Base-by-base conservation (phyloP, 2,888 invertebrate species). In the Sinopyrophorus schimmeli region DNA sequence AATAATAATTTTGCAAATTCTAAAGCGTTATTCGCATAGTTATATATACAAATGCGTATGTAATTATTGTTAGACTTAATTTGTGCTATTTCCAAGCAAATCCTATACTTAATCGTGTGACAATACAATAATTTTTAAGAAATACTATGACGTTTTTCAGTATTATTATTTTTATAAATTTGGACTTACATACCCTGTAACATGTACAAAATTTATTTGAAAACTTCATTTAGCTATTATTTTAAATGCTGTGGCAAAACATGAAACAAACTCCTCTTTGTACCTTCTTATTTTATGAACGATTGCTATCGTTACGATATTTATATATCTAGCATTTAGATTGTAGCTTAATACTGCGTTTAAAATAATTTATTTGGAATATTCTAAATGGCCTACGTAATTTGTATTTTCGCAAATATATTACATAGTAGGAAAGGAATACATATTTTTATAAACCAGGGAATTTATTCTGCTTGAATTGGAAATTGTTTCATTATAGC, bases 81-180 rank as follows among this genome's bases (percentile, higher is more conserved):
- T 32, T 15, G 9, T 16, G 3, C 16, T 32, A 32, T 24, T 57
- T n/a, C n/a, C n/a, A n/a, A n/a, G n/a, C n/a, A n/a, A n/a, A n/a
- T n/a, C n/a, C 59, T 61, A 62, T 69, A 69, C 70, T 70, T 69
- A 70, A 71, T 68, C 70, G 67, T 67, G 68, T 68, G 71, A 71
- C 71, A 71, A 71, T 71, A 71, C 70, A 63, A 64, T 64, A 51
- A 53, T 44, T 54, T 48, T 52, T 59, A 61, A 56, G 58, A 58
- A 53, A 7, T 35, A 34, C 23, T 23, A 24, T 23, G 21, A 35
- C 24, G 15, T 23, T 35, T 23, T 24, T 35, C 16, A 21, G 14
- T 35, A 35, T 5, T 21, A 12, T 35, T 4, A 20, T 21, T 23
- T 35, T 35, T 20, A 23, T 35, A n/a, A n/a, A n/a, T n/a, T n/a